These are phyloP conservation scores for Micrasema minimum DNA, from an alignment of 1,140 invertebrate species.

Conservation along the genomic window DNA sequence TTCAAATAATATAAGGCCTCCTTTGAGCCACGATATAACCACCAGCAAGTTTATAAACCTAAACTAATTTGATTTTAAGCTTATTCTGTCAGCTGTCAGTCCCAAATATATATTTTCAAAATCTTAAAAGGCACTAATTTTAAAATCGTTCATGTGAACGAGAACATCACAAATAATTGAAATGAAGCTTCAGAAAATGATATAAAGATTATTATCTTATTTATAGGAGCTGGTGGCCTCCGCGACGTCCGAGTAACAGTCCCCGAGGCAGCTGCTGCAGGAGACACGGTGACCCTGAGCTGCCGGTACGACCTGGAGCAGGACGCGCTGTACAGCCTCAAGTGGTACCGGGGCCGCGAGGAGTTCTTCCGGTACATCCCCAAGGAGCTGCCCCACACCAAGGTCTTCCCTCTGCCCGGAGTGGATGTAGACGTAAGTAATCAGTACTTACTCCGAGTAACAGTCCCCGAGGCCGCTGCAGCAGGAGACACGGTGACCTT, in stretches of 20 bases:
- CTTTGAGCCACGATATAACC: too few species aligned
- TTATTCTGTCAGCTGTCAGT: too few species aligned
- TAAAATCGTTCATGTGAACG: too few species aligned
- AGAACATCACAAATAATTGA: too few species aligned
- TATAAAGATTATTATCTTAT: too few species aligned
- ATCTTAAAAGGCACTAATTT: too few species aligned
- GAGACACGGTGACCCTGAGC: slow-evolving; percentile 74
- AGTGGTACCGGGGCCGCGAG: slow-evolving; percentile 83
- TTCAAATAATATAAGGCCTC: too few species aligned
- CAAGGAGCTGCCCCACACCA: slow-evolving; percentile 71
- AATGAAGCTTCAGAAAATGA: too few species aligned
- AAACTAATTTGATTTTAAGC: too few species aligned
- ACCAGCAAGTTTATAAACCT: too few species aligned
- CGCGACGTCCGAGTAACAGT: slow-evolving; percentile 67
- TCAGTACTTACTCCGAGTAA: neutral
- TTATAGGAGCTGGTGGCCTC: slow-evolving; percentile 54
- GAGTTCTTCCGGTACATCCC: slow-evolving; percentile 78
- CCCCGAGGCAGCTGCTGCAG: slow-evolving; percentile 73
- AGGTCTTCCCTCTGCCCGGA: slow-evolving; percentile 69
- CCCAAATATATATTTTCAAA: too few species aligned
- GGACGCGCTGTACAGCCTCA: slow-evolving; percentile 79
- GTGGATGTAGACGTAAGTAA: slow-evolving; percentile 69
- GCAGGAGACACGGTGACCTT: neutral
- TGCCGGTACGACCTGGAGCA: slow-evolving; percentile 80
- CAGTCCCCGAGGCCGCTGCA: neutral